Conservation (phyloP, 2,888 invertebrate species). For the Volucella zonaria region DNA sequence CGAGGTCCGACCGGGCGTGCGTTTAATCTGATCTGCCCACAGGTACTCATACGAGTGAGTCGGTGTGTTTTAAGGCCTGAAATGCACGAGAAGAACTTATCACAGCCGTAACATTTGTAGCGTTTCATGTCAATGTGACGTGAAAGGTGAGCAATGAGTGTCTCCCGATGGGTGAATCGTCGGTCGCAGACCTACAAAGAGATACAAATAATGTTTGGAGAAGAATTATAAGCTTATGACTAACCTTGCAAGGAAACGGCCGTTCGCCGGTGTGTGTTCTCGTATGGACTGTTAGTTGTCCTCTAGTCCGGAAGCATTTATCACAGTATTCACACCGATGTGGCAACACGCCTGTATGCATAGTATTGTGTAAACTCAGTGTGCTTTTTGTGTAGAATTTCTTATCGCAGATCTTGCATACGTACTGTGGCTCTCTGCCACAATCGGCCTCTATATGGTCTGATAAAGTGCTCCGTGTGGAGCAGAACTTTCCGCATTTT, state of each 20-base stretch:
- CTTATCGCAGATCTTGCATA: slow-evolving; percentile 78
- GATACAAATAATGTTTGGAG: neutral
- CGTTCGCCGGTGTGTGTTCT: slow-evolving; percentile 80
- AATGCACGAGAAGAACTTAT: slow-evolving; percentile 80
- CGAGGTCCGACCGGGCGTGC: slow-evolving; percentile 80
- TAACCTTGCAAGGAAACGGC: slow-evolving; percentile 80
- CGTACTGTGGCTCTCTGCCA: slow-evolving; percentile 74
- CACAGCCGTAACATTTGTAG: slow-evolving; percentile 80
- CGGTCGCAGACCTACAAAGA: slow-evolving; percentile 78
- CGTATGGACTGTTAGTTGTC: slow-evolving; percentile 80
- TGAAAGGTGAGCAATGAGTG: slow-evolving; percentile 80
- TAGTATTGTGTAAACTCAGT: slow-evolving; percentile 78
- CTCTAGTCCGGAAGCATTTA: slow-evolving; percentile 80
- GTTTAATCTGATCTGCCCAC: slow-evolving; percentile 79
- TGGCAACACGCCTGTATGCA: slow-evolving; percentile 80
- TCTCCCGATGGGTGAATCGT: slow-evolving; percentile 80
- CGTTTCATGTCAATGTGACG: slow-evolving; percentile 82
- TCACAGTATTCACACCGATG: slow-evolving; percentile 79
- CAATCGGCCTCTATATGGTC: slow-evolving; percentile 76
- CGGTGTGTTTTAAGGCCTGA: slow-evolving; percentile 80
- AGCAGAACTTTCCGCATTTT: slow-evolving; percentile 75
- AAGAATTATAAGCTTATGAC: slow-evolving; percentile 9
- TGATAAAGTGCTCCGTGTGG: slow-evolving; percentile 71
- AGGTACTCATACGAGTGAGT: slow-evolving; percentile 78
- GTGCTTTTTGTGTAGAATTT: slow-evolving; percentile 78